Evolutionary conservation across 2,113 vertebrate genomes (phyloP).

Genomic region (Perca fluviatilis): DNA sequence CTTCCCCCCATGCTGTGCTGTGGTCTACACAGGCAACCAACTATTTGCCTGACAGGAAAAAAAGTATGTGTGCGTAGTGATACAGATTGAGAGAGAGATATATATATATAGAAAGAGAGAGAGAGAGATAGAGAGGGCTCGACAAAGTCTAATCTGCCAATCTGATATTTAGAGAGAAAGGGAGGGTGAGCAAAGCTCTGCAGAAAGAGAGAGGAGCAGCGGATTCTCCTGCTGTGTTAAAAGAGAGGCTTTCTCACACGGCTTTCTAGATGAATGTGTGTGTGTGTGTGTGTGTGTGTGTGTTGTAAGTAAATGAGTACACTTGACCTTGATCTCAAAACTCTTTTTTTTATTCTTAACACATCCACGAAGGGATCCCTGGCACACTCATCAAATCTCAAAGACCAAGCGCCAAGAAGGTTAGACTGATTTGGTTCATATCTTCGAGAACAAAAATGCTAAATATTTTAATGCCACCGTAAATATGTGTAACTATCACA

Average conservation of each 20-base stretch:
- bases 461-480: no score
- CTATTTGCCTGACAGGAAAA: constrained; percentile 24
- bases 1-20: constrained; percentile 55
- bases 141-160: no score
- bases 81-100: not conserved
- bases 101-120: not conserved
- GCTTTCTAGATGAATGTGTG: constrained; percentile 7
- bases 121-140: no score
- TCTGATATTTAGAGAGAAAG: not conserved
- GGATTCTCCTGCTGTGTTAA: constrained; percentile 70
- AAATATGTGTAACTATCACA: no score
- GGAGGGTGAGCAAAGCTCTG: not conserved
- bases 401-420: not conserved
- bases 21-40: constrained; percentile 31
- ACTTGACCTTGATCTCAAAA: constrained; percentile 64
- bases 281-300: constrained; percentile 9
- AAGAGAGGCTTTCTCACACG: constrained; percentile 55
- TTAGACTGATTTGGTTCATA: not conserved
- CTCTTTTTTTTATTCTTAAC: not conserved
- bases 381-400: not conserved
- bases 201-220: constrained; percentile 19
- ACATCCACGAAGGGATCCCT: not conserved
- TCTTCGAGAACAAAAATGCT: no score
- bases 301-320: not conserved
- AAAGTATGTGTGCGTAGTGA: constrained; percentile 12